phyloP scores from a whole-genome alignment of 2,888 invertebrate species.

The Petrophora chlorosata region DNA sequence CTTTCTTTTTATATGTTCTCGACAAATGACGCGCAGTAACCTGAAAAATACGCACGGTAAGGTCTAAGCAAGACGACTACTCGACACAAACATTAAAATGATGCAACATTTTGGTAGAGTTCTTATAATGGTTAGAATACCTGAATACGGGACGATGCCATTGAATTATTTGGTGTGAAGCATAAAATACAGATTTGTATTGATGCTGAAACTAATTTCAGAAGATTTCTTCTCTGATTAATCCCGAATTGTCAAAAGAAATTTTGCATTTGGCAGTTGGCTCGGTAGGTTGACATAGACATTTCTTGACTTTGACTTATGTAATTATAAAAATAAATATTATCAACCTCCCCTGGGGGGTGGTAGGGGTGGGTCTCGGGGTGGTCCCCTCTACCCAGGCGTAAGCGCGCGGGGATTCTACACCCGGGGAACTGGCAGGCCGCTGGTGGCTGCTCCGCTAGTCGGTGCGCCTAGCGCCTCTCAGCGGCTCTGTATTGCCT shows the following conservation, averaged over 20 bases:
- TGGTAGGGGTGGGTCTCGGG: too few relatives aligned
- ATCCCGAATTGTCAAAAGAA: conserved; percentile 10
- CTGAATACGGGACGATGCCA: conserved; percentile 74
- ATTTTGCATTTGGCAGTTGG: background rate
- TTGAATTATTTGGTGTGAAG: conserved; percentile 52
- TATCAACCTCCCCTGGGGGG: too few relatives aligned
- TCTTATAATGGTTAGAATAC: conserved; percentile 35
- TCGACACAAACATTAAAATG: conserved; percentile 3
- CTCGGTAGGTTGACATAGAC: too few relatives aligned
- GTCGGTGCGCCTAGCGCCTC: too few relatives aligned
- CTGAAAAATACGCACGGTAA: conserved; percentile 59
- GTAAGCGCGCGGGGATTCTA: too few relatives aligned
- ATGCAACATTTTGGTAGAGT: conserved; percentile 35
- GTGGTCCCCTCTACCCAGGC: too few relatives aligned
- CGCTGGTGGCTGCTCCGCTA: too few relatives aligned
- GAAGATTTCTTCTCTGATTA: conserved; percentile 5
- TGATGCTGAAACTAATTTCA: conserved; percentile 23
- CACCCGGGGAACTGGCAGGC: too few relatives aligned
- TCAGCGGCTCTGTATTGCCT: too few relatives aligned
- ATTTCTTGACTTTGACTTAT: conserved; percentile 1
- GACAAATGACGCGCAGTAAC: conserved; percentile 74
- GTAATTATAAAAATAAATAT: background rate
- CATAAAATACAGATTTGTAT: conserved; percentile 40
- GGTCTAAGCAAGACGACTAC: conserved; percentile 39
- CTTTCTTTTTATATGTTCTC: conserved; percentile 77